phyloP scores from a whole-genome alignment of 2,113 vertebrate genomes.

The Raja brachyura region DNA sequence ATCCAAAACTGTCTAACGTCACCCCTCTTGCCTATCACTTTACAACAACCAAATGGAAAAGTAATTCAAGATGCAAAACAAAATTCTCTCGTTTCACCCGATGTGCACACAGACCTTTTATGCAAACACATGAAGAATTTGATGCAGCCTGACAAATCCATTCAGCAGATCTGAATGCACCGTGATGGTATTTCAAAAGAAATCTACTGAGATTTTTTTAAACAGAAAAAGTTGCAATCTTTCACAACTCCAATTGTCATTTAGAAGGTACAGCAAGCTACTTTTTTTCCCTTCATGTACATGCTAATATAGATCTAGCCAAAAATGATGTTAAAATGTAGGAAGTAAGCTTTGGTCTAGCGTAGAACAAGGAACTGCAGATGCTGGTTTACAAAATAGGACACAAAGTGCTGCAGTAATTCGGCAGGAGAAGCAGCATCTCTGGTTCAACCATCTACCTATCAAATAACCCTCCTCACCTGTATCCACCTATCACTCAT shows the following conservation, averaged over 20 bases:
- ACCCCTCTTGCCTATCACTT: background rate
- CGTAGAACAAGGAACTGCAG: too few relatives aligned
- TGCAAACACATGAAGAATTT: background rate
- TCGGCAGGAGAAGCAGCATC: too few relatives aligned
- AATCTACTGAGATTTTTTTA: background rate
- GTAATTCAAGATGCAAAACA: background rate
- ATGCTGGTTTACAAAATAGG: too few relatives aligned
- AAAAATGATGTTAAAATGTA: background rate
- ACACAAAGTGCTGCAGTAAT: too few relatives aligned
- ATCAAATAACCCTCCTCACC: too few relatives aligned
- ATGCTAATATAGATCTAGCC: background rate
- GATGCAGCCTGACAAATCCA: background rate
- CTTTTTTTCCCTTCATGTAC: background rate
- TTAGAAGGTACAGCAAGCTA: background rate
- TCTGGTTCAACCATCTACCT: too few relatives aligned
- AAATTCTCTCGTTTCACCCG: background rate
- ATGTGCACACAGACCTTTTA: background rate
- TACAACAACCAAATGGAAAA: background rate
- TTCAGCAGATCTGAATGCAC: background rate
- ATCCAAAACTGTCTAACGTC: background rate
- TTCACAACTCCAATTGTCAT: too few relatives aligned
- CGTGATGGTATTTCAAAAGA: too few relatives aligned
- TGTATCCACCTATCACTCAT: too few relatives aligned
- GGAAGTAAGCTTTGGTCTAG: background rate
- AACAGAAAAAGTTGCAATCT: background rate